Conservation (phyloP, 2,797 vertebrate species). For the Danio albolineatus region DNA sequence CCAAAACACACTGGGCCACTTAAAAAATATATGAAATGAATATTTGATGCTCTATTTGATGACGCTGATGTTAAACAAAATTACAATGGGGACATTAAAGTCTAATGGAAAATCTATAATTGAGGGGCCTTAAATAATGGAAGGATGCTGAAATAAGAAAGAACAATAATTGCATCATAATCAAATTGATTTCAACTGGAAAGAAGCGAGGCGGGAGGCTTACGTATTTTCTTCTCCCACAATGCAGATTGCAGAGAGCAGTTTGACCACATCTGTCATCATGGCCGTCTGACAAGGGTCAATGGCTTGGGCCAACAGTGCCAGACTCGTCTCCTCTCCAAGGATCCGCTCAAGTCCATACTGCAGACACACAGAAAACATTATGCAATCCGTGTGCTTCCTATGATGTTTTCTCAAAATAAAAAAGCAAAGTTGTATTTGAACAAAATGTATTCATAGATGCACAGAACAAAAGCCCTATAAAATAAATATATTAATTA, state of each 20-base stretch:
- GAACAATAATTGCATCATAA: constrained; percentile 23
- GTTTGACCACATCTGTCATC: constrained; percentile 97
- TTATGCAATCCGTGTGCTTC: constrained; percentile 2
- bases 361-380: constrained; percentile 71
- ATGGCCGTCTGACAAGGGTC: constrained; percentile 89
- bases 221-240: constrained; percentile 98
- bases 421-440: too few relatives aligned
- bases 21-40: not conserved
- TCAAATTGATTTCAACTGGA: not conserved
- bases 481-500: too few relatives aligned
- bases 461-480: too few relatives aligned
- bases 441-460: too few relatives aligned
- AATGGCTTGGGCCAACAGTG: constrained; percentile 88
- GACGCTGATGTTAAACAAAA: constrained; percentile 5
- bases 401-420: not conserved
- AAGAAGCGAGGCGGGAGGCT: constrained; percentile 62
- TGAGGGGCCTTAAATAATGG: not conserved
- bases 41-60: not conserved
- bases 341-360: constrained; percentile 97
- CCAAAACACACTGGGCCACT: not conserved
- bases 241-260: constrained; percentile 97
- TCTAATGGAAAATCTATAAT: not conserved
- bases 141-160: constrained; percentile 13
- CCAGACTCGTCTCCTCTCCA: constrained; percentile 91
- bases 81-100: not conserved